These are phyloP conservation scores for Syngnathus floridae DNA, from an alignment of 2,113 vertebrate species.

Conservation along the genomic window DNA sequence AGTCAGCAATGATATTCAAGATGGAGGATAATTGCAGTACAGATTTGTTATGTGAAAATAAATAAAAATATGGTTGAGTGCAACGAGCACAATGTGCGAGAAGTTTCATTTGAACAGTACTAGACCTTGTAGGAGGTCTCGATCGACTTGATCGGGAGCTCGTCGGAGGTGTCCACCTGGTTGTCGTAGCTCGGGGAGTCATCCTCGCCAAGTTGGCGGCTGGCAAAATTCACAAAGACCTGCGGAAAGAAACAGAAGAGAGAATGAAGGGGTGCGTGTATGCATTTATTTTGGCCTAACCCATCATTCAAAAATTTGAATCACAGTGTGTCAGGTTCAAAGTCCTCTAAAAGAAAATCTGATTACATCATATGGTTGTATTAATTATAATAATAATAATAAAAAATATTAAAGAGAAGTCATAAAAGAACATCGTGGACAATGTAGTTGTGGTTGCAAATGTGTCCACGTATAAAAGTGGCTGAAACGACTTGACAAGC, in stretches of 20 bases:
- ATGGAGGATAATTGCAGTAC: background rate
- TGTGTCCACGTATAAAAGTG: background rate
- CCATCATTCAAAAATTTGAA: too few relatives aligned
- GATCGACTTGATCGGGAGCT: conserved; percentile 5
- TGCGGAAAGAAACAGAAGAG: conserved; percentile 19
- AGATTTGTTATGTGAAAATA: background rate
- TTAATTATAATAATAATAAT: background rate
- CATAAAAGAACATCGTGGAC: background rate
- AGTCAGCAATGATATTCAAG: background rate
- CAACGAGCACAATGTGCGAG: background rate
- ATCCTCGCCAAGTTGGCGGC: conserved; percentile 45
- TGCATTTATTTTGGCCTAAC: too few relatives aligned
- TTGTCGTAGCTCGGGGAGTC: conserved; percentile 36
- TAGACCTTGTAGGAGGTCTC: conserved; percentile 11
- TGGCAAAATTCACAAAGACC: conserved; percentile 72
- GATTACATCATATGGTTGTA: too few relatives aligned
- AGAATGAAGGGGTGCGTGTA: too few relatives aligned
- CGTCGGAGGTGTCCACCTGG: conserved; percentile 54
- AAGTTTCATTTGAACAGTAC: background rate
- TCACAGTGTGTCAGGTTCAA: too few relatives aligned
- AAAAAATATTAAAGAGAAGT: background rate
- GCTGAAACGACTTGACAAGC: background rate
- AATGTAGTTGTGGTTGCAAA: background rate
- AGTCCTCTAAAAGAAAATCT: too few relatives aligned
- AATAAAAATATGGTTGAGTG: background rate